Conservation (phyloP, 1,140 invertebrate genomes). For the Copidosoma floridanum region DNA sequence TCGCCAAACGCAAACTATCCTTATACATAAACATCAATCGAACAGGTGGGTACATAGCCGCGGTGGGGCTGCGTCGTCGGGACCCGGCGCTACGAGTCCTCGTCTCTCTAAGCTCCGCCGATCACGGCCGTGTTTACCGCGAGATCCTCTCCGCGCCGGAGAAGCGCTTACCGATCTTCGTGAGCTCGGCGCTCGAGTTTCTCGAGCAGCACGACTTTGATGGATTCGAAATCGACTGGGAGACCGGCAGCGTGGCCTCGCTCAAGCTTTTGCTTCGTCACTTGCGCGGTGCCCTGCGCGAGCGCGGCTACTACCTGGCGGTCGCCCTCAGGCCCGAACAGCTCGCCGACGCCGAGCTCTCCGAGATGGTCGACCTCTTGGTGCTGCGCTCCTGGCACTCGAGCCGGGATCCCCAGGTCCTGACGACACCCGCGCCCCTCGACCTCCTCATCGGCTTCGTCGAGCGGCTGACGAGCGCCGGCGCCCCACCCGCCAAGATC, state of each 20-base stretch:
- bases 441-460: constrained; percentile 30
- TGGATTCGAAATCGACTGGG: constrained; percentile 66
- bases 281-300: constrained; percentile 27
- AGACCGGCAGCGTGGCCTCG: constrained; percentile 38
- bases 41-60: constrained; percentile 60
- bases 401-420: constrained; percentile 38
- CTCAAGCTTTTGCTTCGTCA: constrained; percentile 33
- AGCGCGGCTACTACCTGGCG: constrained; percentile 36
- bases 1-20: too few relatives aligned
- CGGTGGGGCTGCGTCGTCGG: constrained; percentile 55
- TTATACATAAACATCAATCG: too few relatives aligned
- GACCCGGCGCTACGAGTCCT: constrained; percentile 59
- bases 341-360: constrained; percentile 36
- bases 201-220: constrained; percentile 61
- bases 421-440: constrained; percentile 42
- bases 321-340: constrained; percentile 40
- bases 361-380: constrained; percentile 38
- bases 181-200: constrained; percentile 58
- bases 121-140: constrained; percentile 48
- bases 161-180: constrained; percentile 46
- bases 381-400: constrained; percentile 49
- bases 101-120: constrained; percentile 41
- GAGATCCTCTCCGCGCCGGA: constrained; percentile 30
- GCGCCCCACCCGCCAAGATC: constrained; percentile 59
- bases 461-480: constrained; percentile 41